Evolutionary conservation across 2,113 vertebrate genomes (phyloP).

Genomic region (Ancistrus triradiatus): DNA sequence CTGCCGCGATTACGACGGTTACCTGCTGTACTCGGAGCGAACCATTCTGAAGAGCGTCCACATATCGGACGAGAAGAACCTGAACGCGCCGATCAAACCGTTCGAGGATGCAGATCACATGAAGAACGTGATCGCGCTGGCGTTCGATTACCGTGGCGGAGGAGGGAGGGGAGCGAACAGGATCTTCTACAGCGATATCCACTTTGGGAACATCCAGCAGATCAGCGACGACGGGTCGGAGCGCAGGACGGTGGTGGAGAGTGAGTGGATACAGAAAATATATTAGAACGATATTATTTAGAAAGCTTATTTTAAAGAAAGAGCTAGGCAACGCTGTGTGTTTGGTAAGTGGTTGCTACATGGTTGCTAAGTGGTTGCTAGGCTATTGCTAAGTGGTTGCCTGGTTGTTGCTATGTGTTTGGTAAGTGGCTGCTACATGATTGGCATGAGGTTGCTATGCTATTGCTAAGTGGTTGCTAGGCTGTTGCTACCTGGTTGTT

Average conservation of each 20-base stretch:
- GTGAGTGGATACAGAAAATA: no score
- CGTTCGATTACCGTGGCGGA: constrained; percentile 86
- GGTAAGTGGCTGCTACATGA: no score
- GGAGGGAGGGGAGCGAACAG: constrained; percentile 82
- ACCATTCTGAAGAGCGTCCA: constrained; percentile 97
- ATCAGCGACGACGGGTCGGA: constrained; percentile 88
- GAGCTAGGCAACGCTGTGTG: no score
- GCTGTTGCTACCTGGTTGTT: no score
- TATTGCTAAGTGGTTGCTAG: no score
- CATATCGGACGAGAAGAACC: constrained; percentile 90
- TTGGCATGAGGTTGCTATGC: no score
- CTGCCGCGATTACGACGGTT: constrained; percentile 90
- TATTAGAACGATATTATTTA: no score
- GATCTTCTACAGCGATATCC: constrained; percentile 97
- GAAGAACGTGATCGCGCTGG: constrained; percentile 94
- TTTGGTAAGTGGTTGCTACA: no score
- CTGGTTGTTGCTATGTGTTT: no score
- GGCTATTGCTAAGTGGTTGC: no score
- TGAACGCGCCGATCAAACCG: constrained; percentile 90
- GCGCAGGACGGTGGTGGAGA: constrained; percentile 89
- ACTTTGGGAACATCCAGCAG: constrained; percentile 97
- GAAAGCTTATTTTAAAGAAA: no score
- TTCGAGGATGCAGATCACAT: constrained; percentile 94
- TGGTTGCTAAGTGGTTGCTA: no score
- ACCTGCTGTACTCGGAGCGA: constrained; percentile 93